Base-by-base conservation (phyloP, 2,113 vertebrate genomes). In the Rutilus rutilus region DNA sequence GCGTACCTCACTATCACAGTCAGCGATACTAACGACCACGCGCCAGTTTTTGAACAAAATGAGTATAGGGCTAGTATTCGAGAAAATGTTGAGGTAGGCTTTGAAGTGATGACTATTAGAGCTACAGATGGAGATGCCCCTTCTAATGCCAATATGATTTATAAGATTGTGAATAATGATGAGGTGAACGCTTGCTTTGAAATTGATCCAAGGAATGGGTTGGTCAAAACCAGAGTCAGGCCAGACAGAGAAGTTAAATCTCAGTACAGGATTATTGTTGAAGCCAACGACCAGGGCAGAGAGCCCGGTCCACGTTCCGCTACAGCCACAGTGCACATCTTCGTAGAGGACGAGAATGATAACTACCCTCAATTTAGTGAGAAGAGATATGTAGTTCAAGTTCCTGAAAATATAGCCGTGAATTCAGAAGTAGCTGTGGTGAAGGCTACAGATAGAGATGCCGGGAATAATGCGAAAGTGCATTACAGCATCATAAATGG, bases 401-500 rank as follows among this genome's bases (percentile, higher is more conserved):
- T 97, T 88, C 94, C 93, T 0, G 97, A 97, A 85, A 95, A 96
- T 0, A 91, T 96, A 10, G 90, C 90, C 0, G 93, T 94, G 15
- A 96, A 96, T 90, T 95, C 94, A 0, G 89, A 96, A 4, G 94
- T 97, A 62, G 91, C 95, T 69, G 95, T 95, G 23, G 96, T 97
- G 21, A 94, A 95, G 86, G 97, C 97, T 84, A 96, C 95, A 0
- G 97, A 97, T 76, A 91, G 86, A 5, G 97, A 97, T 91, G 92
- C 94, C 67, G 97, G 96, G 9, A 95, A 92, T 91, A 97, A 97
- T 21, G 96, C 95, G 0, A 95, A 95, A 80, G 92, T 97, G 0
- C 96, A 96, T 86, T 97, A 97, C 89, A 97, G 97, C 89, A 97
- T 97, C 1, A 93, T 97, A 57, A 97, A 96, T 0, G 97, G 97